Evolutionary conservation across 2,888 invertebrate genomes (phyloP).

Genomic region (Malthinus seriepunctatus): DNA sequence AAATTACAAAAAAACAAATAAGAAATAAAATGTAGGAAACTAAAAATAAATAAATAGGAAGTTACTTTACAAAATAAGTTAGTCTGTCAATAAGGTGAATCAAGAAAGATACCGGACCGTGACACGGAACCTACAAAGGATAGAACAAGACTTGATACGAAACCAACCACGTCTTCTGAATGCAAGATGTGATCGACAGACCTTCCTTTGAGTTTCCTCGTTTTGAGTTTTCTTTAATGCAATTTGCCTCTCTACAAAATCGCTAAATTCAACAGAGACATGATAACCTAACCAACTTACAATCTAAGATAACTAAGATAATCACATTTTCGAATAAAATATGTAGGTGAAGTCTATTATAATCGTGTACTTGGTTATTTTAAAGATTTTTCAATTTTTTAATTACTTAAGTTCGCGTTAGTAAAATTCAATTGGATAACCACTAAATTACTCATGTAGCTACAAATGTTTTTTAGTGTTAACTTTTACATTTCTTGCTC

Average conservation of each 20-base stretch:
- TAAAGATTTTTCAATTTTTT: neutral
- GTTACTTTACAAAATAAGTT: slow-evolving; percentile 45
- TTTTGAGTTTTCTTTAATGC: slow-evolving; percentile 46
- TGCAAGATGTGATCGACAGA: slow-evolving; percentile 48
- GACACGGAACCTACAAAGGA: slow-evolving; percentile 46
- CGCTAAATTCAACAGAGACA: slow-evolving; percentile 14
- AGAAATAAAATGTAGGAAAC: neutral
- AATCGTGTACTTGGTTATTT: neutral
- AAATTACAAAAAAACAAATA: too few relatives aligned
- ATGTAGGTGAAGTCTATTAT: neutral
- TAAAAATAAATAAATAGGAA: slow-evolving; percentile 35
- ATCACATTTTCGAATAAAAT: neutral
- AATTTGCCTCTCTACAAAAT: slow-evolving; percentile 38
- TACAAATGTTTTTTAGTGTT: slow-evolving; percentile 12
- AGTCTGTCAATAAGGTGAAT: slow-evolving; percentile 48
- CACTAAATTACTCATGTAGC: neutral
- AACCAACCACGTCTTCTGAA: slow-evolving; percentile 46
- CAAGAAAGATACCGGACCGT: slow-evolving; percentile 44
- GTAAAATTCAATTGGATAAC: too few relatives aligned
- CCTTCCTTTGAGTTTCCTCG: slow-evolving; percentile 45
- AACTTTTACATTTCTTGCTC: slow-evolving; percentile 42
- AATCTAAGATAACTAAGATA: neutral
- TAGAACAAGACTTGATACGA: slow-evolving; percentile 43
- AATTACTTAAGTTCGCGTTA: too few relatives aligned
- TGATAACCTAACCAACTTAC: slow-evolving; percentile 1